phyloP scores from a whole-genome alignment of 2,113 vertebrate genomes.

The Eudorcas thomsonii region DNA sequence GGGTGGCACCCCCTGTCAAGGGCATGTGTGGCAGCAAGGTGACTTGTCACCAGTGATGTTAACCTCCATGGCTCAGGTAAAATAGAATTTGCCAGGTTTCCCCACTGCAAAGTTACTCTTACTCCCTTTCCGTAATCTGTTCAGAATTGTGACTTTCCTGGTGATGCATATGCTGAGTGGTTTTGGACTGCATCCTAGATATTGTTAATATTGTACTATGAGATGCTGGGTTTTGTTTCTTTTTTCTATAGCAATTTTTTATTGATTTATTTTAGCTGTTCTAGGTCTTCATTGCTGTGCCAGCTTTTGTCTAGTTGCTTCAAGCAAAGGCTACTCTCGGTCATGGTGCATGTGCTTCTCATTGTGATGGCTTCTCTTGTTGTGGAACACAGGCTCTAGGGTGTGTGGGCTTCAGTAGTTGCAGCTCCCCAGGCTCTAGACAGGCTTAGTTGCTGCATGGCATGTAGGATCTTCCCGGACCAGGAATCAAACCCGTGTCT shows the following conservation, averaged over 20 bases:
- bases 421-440: not conserved
- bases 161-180: not conserved
- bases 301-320: not conserved
- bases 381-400: not conserved
- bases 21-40: not conserved
- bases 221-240: not conserved
- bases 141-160: not conserved
- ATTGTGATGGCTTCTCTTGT: not conserved
- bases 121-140: not conserved
- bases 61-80: not conserved
- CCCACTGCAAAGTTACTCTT: not conserved
- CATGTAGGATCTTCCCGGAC: not conserved
- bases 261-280: not conserved
- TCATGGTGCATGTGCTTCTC: not conserved
- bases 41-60: not conserved
- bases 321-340: not conserved
- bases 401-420: not conserved
- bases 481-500: not conserved
- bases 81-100: not conserved
- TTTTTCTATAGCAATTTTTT: not conserved
- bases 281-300: not conserved
- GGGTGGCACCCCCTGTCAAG: not conserved
- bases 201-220: not conserved
- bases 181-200: not conserved
- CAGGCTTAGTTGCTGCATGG: accelerated